phyloP scores from a whole-genome alignment of 2,797 vertebrate genomes.

The Neosalanx taihuensis region DNA sequence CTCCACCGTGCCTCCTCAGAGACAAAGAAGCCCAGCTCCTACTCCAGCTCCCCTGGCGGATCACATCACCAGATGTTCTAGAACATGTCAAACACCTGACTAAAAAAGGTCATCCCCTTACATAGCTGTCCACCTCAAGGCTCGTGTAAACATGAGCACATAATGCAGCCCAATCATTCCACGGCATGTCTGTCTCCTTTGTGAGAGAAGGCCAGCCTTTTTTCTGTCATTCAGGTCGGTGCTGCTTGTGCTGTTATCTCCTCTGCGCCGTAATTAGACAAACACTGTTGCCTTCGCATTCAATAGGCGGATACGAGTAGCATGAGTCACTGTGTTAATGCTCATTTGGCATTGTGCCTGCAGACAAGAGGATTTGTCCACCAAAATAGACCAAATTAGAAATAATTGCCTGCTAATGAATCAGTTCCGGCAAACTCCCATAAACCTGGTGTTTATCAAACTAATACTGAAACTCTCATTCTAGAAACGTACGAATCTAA shows the following conservation, averaged over 20 bases:
- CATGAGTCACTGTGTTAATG: constrained; percentile 59
- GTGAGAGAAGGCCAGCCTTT: constrained; percentile 13
- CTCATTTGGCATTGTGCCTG: constrained; percentile 57
- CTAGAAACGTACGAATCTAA: neutral
- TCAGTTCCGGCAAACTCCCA: constrained; percentile 28
- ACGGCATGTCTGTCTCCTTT: constrained; percentile 15
- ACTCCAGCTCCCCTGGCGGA: neutral
- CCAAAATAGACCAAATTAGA: constrained; percentile 48
- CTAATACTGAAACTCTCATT: constrained; percentile 32
- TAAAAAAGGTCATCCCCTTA: constrained; percentile 47
- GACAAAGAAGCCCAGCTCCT: neutral
- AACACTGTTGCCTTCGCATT: constrained; percentile 55
- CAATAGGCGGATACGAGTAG: constrained; percentile 64
- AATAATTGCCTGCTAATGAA: constrained; percentile 49
- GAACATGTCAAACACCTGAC: constrained; percentile 61
- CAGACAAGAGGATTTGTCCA: constrained; percentile 49
- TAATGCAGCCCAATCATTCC: constrained; percentile 29
- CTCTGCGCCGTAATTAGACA: constrained; percentile 58
- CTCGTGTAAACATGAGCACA: constrained; percentile 30
- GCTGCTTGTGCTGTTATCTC: constrained; percentile 40
- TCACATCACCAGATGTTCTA: constrained; percentile 66
- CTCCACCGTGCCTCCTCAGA: neutral
- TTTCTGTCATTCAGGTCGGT: constrained; percentile 25
- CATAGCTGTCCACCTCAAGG: constrained; percentile 25
- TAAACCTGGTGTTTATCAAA: constrained; percentile 20